Evolutionary conservation across 1,140 invertebrate species (phyloP).

Genomic region (Musca domestica): DNA sequence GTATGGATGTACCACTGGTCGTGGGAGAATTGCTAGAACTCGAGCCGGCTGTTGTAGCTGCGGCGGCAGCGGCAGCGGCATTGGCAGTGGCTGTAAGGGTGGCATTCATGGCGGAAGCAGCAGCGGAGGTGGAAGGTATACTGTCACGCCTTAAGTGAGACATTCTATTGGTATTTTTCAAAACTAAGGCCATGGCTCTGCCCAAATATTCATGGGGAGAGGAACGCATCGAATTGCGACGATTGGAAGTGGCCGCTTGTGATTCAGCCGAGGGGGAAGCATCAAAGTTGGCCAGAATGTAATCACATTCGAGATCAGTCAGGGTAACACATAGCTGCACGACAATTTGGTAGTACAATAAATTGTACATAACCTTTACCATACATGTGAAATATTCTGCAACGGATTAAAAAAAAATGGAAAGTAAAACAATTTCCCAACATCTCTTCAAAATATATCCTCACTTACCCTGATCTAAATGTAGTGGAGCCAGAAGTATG

Average conservation of each 20-base stretch:
- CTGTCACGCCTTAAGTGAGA: constrained; percentile 52
- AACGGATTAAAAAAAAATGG: constrained; percentile 11
- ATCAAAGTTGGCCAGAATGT: constrained; percentile 42
- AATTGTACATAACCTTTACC: constrained; percentile 82
- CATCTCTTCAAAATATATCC: neutral
- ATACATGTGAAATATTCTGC: constrained; percentile 85
- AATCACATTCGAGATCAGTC: constrained; percentile 56
- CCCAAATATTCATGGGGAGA: constrained; percentile 40
- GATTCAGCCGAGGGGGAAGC: constrained; percentile 12
- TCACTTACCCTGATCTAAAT: constrained; percentile 78
- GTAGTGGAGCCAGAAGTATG: constrained; percentile 76
- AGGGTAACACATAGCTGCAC: constrained; percentile 63
- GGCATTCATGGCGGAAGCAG: constrained; percentile 24
- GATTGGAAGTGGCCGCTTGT: neutral
- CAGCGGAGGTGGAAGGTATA: constrained; percentile 31
- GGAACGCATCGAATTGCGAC: constrained; percentile 24
- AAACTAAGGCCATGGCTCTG: constrained; percentile 46
- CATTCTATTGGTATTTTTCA: constrained; percentile 43
- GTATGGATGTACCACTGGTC: neutral
- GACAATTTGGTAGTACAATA: constrained; percentile 85
- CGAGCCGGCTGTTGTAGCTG: no score
- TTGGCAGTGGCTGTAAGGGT: constrained; percentile 26
- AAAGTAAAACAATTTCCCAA: neutral
- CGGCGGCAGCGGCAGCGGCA: neutral
- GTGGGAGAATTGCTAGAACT: constrained; percentile 6